Evolutionary conservation across 2,797 vertebrate species (phyloP), one percentile per base, ranked within the genome.

Genomic region (Zalophus californianus): DNA sequence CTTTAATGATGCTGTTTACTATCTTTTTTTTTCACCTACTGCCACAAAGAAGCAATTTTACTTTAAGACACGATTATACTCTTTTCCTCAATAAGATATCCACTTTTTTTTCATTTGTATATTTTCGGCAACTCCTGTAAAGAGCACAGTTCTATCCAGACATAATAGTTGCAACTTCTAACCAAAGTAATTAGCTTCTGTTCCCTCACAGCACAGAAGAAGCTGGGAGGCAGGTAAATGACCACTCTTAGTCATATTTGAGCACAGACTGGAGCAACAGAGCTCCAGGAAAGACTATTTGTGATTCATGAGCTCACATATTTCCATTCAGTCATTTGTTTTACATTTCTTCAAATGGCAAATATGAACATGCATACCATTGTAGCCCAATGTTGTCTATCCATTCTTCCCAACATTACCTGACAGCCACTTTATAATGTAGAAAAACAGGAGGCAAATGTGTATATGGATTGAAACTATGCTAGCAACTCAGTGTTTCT

Each of bases 91-190:
- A 66, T 75, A 83, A 35, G 4, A 44, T 38, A 62, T 14, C 8
- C 15, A 77, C 86, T 86, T 82, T 64, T 44, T 85, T 68, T 83
- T 89, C 52, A 87, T 50, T 93, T 8, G 35, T 54, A 5, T 88
- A 86, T 89, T 32, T 95, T 94, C 78, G 73, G n/a, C n/a, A 95
- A 84, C 2, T 41, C 52, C 66, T 87, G 29, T 23, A 89, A 77
- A 21, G 60, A 84, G 7, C 5, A 41, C 15, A 82, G 16, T 41
- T 82, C 14, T 78, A n/a, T 80, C 1, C 2, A 85, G 44, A 75
- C 1, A 35, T 11, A 77, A 50, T 16, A 35, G 29, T 27, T 94
- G 14, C 52, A 93, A 48, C 23, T 66, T 95, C 92, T 86, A 72
- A 87, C 5, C 0, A 14, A 84, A 35, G 1, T n/a, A 66, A 92